Percentiles rank a stretch among this genome's conserved stretches.
Evolutionary conservation across 35 echinoderm and acorn worm species (phyloP).

Genomic region (Apostichopus californicus): DNA sequence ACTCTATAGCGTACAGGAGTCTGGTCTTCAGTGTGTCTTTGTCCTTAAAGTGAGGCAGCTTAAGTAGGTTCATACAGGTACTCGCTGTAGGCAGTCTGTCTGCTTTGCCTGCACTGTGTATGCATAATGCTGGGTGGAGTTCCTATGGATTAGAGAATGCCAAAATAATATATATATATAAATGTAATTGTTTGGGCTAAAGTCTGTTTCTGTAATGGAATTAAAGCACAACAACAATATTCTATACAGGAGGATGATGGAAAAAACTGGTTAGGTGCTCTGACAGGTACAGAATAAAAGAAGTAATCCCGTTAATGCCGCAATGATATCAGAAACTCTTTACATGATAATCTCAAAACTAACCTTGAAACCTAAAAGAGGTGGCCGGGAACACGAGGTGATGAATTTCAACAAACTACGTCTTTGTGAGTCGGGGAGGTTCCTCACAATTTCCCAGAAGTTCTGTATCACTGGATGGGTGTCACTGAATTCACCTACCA

Average conservation of each 20-base stretch:
- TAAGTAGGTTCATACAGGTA: slow-evolving; percentile 98
- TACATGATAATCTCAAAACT: neutral
- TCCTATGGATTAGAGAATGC: slow-evolving; percentile 45
- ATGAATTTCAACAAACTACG: slow-evolving; percentile 85
- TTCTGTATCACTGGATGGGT: slow-evolving; percentile 79
- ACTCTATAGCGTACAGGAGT: slow-evolving; percentile 92
- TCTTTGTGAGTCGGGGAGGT: slow-evolving; percentile 65
- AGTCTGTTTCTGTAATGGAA: no score
- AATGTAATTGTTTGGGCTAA: no score
- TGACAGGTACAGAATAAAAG: no score
- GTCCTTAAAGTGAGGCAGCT: slow-evolving; percentile 87
- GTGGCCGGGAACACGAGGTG: slow-evolving; percentile 92
- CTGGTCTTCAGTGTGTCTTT: slow-evolving; percentile 74
- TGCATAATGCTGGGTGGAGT: slow-evolving; percentile 85
- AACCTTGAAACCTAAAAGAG: slow-evolving; percentile 91
- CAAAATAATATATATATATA: no score
- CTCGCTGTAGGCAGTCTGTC: slow-evolving; percentile 88
- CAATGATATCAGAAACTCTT: no score
- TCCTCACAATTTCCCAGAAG: slow-evolving; percentile 80
- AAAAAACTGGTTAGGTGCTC: no score
- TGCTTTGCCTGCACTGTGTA: slow-evolving; percentile 81
- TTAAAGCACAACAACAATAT: no score
- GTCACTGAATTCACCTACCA: slow-evolving; percentile 73
- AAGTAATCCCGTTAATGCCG: no score
- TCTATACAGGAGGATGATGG: no score